A percentile compares a stretch with the other conserved stretches of the same genome.
phyloP scores from a whole-genome alignment of 2,797 vertebrate genomes.

The Pseudomugil gertrudae region DNA sequence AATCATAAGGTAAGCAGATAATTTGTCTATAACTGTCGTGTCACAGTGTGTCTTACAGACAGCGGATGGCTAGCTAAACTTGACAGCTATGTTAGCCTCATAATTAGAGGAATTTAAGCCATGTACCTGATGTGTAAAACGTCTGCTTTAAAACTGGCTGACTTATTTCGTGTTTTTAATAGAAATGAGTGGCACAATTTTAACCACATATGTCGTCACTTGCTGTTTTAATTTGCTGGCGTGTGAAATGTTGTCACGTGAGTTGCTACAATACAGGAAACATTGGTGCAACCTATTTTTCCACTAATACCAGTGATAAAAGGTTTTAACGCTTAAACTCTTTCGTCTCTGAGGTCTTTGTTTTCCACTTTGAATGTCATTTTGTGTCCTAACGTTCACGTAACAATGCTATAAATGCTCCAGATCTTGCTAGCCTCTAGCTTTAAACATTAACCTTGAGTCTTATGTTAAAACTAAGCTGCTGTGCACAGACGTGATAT shows the following conservation, averaged over 20 bases:
- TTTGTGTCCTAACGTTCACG: not conserved
- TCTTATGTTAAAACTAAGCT: not conserved
- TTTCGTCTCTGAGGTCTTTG: not conserved
- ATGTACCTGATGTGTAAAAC: not conserved
- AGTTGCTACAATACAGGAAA: constrained; percentile 63
- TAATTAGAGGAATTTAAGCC: not conserved
- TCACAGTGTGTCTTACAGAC: constrained; percentile 6
- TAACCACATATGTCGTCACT: constrained; percentile 15
- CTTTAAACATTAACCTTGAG: not conserved
- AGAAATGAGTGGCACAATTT: not conserved
- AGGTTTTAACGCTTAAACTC: fast-evolving
- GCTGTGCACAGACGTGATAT: not conserved
- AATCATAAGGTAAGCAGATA: constrained; percentile 43
- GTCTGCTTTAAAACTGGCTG: not conserved
- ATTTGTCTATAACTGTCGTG: not conserved
- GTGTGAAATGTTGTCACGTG: constrained; percentile 72
- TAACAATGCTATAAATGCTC: not conserved
- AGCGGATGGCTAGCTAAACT: constrained; percentile 58
- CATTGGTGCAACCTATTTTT: constrained; percentile 5
- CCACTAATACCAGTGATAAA: not conserved
- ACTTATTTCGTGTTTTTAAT: not conserved
- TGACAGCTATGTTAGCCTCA: constrained; percentile 62
- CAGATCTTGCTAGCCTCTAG: not conserved
- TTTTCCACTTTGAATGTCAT: not conserved
- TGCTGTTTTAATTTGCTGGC: constrained; percentile 21